Evolutionary conservation across 2,113 vertebrate species (phyloP).

Genomic region (Myrmophylax atrothorax): DNA sequence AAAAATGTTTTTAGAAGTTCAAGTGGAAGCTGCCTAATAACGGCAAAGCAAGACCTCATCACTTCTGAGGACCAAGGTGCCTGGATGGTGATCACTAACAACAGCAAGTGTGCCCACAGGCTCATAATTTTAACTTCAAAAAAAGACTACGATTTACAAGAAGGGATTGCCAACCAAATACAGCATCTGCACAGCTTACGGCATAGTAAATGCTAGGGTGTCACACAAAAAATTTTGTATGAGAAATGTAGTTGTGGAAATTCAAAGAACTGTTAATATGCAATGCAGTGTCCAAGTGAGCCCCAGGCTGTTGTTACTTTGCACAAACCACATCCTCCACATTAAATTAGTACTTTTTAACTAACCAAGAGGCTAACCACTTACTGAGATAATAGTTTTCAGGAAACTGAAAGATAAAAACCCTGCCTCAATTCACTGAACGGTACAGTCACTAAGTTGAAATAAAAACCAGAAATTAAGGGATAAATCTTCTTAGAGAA

Average conservation of each 20-base stretch:
- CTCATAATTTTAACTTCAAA: not conserved
- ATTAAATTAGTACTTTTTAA: conserved; percentile 2
- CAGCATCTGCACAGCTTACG: not conserved
- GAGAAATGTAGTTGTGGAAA: not conserved
- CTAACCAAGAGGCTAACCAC: not conserved
- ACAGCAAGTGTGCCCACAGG: not conserved
- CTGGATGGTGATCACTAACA: not conserved
- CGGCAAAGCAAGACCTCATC: not conserved
- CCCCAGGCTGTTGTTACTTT: not conserved
- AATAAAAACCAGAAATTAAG: not conserved
- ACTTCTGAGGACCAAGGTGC: not conserved
- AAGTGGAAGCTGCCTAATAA: not conserved
- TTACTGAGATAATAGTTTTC: not conserved
- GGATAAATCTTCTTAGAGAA: not conserved
- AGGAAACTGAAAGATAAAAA: not conserved
- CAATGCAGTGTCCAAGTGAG: not conserved
- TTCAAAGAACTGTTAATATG: not conserved
- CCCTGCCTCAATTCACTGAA: not conserved
- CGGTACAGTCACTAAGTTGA: not conserved
- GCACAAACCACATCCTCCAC: not conserved
- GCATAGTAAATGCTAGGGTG: not conserved
- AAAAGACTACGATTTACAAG: not conserved
- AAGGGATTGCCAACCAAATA: not conserved
- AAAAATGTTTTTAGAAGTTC: not conserved
- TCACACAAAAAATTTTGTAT: not conserved